These are phyloP conservation scores for Callorhinus ursinus DNA, from an alignment of 2,113 vertebrate species.

Conservation along the genomic window DNA sequence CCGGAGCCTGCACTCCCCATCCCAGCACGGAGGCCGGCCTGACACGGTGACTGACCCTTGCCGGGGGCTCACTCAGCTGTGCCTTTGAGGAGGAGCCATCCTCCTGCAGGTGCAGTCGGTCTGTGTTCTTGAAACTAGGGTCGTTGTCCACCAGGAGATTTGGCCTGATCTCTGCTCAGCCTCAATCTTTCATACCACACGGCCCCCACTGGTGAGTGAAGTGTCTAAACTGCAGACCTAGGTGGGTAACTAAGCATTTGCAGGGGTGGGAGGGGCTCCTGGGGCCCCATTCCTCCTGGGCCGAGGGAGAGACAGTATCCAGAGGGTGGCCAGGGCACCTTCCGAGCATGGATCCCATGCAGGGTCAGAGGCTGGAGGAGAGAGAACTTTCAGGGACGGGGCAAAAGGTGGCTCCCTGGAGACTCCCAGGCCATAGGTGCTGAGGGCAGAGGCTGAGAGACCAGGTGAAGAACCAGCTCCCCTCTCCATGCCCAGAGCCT, in stretches of 20 bases:
- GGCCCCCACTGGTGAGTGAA: background rate
- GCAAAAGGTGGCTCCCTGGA: background rate
- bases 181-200: no score
- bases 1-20: background rate
- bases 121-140: background rate
- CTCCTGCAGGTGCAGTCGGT: background rate
- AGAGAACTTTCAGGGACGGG: background rate
- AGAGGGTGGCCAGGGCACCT: background rate
- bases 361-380: background rate
- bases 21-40: background rate
- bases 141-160: background rate
- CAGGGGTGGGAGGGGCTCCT: background rate
- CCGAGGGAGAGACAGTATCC: no score
- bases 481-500: background rate
- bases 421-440: background rate
- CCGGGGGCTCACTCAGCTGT: background rate
- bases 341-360: no score
- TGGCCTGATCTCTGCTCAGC: background rate
- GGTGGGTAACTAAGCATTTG: background rate
- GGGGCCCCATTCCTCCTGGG: background rate
- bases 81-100: background rate
- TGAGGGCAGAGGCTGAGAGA: background rate
- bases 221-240: background rate
- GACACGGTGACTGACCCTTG: fast-evolving
- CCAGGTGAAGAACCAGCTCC: background rate